These are phyloP conservation scores for Xenus cinereus DNA, from an alignment of 2,113 vertebrate genomes.

Conservation along the genomic window DNA sequence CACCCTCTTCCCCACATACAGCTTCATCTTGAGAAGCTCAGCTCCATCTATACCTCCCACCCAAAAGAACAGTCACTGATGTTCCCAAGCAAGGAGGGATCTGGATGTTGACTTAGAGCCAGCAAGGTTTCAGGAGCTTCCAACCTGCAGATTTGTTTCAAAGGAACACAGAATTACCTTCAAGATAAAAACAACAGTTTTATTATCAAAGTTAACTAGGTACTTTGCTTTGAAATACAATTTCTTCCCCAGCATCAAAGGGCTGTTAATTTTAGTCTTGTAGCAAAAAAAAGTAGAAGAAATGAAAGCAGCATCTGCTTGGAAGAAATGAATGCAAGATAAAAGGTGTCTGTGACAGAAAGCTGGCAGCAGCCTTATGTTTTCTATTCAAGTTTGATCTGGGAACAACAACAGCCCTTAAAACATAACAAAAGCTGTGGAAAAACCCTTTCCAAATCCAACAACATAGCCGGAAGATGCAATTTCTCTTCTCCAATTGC, in stretches of 20 bases:
- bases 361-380: conserved; percentile 28
- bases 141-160: not conserved
- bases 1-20: fast-evolving
- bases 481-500: not conserved
- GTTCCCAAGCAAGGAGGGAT: not conserved
- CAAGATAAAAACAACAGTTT: not conserved
- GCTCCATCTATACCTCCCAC: not conserved
- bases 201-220: conserved; percentile 11
- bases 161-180: conserved; percentile 13
- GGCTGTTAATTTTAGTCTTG: conserved; percentile 14
- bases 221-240: conserved; percentile 41
- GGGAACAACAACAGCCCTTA: conserved; percentile 19
- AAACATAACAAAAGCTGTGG: conserved; percentile 52
- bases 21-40: not conserved
- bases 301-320: conserved; percentile 58
- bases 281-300: not conserved
- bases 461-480: not conserved
- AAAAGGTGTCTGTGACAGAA: conserved; percentile 61
- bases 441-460: conserved; percentile 54
- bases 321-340: conserved; percentile 48
- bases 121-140: not conserved
- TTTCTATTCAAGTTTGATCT: conserved; percentile 44
- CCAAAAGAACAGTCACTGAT: not conserved
- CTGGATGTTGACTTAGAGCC: not conserved
- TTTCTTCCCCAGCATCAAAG: conserved; percentile 25